phyloP scores from a whole-genome alignment of 2,888 invertebrate species.

The Belgica antarctica region DNA sequence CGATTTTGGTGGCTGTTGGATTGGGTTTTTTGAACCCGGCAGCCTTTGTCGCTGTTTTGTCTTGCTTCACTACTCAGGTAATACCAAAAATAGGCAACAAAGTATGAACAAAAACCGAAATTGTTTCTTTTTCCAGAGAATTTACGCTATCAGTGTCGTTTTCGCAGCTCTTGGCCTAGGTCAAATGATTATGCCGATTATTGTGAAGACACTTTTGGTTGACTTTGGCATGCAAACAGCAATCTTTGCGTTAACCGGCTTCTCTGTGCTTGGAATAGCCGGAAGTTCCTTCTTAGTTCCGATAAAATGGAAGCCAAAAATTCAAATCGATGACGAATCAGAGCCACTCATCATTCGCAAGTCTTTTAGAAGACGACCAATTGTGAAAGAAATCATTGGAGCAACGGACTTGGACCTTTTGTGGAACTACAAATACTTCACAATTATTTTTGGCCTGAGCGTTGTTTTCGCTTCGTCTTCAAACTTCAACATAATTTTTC shows the following conservation, averaged over 20 bases:
- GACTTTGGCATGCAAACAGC: background rate
- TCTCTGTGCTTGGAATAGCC: slow-evolving; percentile 1
- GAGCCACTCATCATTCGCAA: background rate
- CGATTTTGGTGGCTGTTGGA: background rate
- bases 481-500: slow-evolving; percentile 1
- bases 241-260: background rate
- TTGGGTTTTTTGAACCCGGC: slow-evolving; percentile 29
- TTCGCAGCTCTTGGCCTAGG: slow-evolving; percentile 25
- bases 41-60: slow-evolving; percentile 18
- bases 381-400: background rate
- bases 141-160: background rate
- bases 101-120: too few relatives aligned
- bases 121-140: too few relatives aligned
- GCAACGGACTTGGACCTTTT: slow-evolving; percentile 26
- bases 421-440: background rate
- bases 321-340: background rate
- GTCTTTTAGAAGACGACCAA: background rate
- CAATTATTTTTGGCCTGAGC: slow-evolving; percentile 7
- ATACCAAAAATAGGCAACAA: too few relatives aligned
- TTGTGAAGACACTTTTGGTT: background rate
- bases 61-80: slow-evolving; percentile 12
- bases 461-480: slow-evolving; percentile 9
- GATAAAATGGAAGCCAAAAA: slow-evolving; percentile 13
- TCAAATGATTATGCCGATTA: slow-evolving; percentile 1
- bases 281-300: slow-evolving; percentile 8